Conservation (phyloP, 2,797 vertebrate genomes). For the Artibeus lituratus region DNA sequence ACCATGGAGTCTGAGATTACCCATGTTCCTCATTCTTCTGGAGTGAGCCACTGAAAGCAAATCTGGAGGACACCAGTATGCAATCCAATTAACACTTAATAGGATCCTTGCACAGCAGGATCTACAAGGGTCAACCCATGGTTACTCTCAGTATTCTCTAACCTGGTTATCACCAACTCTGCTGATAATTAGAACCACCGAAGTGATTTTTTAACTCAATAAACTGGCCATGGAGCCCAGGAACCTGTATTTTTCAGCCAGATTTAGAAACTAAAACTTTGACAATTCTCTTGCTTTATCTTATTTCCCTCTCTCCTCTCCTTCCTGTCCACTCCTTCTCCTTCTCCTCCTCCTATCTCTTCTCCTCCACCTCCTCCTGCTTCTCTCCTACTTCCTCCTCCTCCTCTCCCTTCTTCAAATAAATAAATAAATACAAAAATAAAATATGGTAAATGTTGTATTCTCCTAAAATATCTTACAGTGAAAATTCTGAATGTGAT, state of each 20-base stretch:
- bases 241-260: background rate
- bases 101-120: background rate
- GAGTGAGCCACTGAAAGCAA: background rate
- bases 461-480: background rate
- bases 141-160: background rate
- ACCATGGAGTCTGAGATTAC: background rate
- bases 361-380: background rate
- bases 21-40: background rate
- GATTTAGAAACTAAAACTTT: background rate
- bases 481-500: background rate
- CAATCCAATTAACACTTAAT: background rate
- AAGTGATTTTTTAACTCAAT: background rate
- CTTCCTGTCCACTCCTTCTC: background rate
- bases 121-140: background rate
- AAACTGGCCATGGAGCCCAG: background rate
- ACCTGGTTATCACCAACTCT: background rate
- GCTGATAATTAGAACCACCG: background rate
- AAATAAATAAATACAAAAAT: background rate
- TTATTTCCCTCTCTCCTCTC: background rate
- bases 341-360: background rate
- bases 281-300: background rate
- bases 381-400: background rate
- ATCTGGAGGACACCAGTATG: background rate
- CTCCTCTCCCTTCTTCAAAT: background rate
- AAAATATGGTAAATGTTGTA: background rate